phyloP scores from a whole-genome alignment of 2,888 invertebrate species.

The Pachydiplax longipennis region DNA sequence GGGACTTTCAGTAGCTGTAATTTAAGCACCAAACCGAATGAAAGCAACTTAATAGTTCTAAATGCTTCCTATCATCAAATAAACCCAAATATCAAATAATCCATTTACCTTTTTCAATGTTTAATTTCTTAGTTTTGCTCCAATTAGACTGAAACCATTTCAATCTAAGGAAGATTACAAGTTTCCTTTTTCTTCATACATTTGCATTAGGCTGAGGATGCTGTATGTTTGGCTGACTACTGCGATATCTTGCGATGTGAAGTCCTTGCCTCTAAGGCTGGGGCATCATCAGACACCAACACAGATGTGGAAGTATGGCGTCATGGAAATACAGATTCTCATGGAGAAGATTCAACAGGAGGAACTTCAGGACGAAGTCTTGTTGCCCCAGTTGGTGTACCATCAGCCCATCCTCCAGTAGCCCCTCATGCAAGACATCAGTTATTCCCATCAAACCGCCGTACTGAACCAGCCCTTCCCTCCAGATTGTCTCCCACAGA shows the following conservation, averaged over 20 bases:
- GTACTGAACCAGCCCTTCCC: background rate
- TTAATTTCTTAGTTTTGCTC: too few relatives aligned
- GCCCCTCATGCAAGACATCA: slow-evolving; percentile 23
- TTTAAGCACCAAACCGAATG: too few relatives aligned
- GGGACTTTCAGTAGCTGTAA: too few relatives aligned
- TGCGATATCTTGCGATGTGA: slow-evolving; percentile 97
- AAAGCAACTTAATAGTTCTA: too few relatives aligned
- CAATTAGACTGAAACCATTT: too few relatives aligned
- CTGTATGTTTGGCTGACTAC: slow-evolving; percentile 91
- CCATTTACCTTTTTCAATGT: too few relatives aligned
- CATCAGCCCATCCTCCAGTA: background rate
- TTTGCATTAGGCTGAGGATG: slow-evolving; percentile 79
- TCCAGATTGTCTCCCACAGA: background rate
- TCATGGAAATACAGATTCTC: slow-evolving; percentile 60
- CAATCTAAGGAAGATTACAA: too few relatives aligned
- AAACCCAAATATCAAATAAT: too few relatives aligned
- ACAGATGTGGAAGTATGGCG: slow-evolving; percentile 88
- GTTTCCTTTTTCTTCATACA: too few relatives aligned
- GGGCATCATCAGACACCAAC: slow-evolving; percentile 65
- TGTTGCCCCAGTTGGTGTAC: background rate
- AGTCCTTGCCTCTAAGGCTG: slow-evolving; percentile 72
- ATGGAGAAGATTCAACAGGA: slow-evolving; percentile 3
- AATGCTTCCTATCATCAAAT: too few relatives aligned
- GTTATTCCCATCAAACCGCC: background rate
- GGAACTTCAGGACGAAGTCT: background rate